Evolutionary conservation across 1,140 invertebrate genomes (phyloP).

Genomic region (Yoshiicerus persimilis): DNA sequence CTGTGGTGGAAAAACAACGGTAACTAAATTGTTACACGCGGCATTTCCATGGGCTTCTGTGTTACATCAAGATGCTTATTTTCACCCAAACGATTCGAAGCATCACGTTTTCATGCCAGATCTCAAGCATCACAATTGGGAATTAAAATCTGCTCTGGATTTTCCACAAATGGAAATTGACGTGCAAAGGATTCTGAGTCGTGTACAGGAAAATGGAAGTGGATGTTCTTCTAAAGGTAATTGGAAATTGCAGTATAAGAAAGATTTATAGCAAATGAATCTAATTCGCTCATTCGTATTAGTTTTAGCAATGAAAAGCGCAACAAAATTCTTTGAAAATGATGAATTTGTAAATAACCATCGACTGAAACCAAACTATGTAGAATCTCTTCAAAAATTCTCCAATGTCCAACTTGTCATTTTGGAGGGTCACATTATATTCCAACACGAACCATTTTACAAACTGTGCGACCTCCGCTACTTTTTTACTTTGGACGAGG

Average conservation of each 20-base stretch:
- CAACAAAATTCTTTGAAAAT: background rate
- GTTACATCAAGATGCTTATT: conserved; percentile 77
- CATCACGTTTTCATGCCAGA: conserved; percentile 65
- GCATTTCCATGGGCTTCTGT: conserved; percentile 60
- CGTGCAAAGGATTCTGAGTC: conserved; percentile 51
- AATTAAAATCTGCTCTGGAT: conserved; percentile 70
- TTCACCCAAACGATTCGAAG: conserved; percentile 66
- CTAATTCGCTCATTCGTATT: too few relatives aligned
- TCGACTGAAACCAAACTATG: background rate
- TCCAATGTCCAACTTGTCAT: conserved; percentile 60
- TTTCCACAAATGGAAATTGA: conserved; percentile 71
- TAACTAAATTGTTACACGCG: conserved; percentile 55
- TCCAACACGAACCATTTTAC: conserved; percentile 66
- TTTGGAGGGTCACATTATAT: conserved; percentile 74
- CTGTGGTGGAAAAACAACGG: conserved; percentile 76
- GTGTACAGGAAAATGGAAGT: background rate
- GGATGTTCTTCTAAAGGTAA: background rate
- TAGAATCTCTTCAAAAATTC: background rate
- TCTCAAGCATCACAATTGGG: conserved; percentile 76
- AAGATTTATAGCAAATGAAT: too few relatives aligned
- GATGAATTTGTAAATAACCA: background rate
- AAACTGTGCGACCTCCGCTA: conserved; percentile 71
- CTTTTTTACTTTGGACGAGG: conserved; percentile 68
- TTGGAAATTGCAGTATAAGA: too few relatives aligned
- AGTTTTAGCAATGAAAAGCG: background rate